Base-by-base conservation (phyloP, 2,113 vertebrate species). In the Leptosomus discolor region DNA sequence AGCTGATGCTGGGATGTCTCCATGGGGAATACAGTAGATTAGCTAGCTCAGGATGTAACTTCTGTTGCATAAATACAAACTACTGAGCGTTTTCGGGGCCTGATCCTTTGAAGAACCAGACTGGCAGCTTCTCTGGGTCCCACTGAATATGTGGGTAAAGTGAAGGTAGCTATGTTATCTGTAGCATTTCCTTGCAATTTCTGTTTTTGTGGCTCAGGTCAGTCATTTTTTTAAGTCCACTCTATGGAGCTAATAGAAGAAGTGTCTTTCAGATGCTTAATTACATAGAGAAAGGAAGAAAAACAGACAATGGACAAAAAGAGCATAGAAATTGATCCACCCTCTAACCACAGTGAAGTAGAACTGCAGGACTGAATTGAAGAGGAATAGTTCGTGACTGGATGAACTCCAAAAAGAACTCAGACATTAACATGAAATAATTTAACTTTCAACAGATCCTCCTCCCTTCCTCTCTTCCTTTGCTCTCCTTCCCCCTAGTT, bases 221-320 rank as follows among this genome's bases (percentile, higher is more conserved):
- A 94, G 41, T 89, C 11, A 53, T 65, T 48, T 93, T n/a, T 85
- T 90, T 69, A 94, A 91, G 41, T 57, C 60, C 36, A n/a, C 21
- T 61, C 29, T 39, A 12, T 34, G 58, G 26, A 71, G 15, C 20
- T 91, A 85, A 78, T 77, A 65, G 60, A 20, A 89, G 37, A 77
- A 92, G 46, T 84, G 43, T 39, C 39, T 85, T 86, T 86, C 11
- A 41, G 26, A 71, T 70, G 50, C 54, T 85, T 91, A 88, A 94
- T 95, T 91, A 92, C 46, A 39, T 22, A 71, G 43, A 74, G 64
- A 95, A 94, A 94, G 93, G 87, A 97, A 97, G 61, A 54, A 91
- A 95, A 94, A 29, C n/a, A 94, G 87, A 91, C 89, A 93, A 36
- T 48, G 65, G 70, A 36, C 32, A 68, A 50, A 94, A 94, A 68